These are phyloP conservation scores for Nasua narica DNA, from an alignment of 2,797 vertebrate species.

Conservation along the genomic window DNA sequence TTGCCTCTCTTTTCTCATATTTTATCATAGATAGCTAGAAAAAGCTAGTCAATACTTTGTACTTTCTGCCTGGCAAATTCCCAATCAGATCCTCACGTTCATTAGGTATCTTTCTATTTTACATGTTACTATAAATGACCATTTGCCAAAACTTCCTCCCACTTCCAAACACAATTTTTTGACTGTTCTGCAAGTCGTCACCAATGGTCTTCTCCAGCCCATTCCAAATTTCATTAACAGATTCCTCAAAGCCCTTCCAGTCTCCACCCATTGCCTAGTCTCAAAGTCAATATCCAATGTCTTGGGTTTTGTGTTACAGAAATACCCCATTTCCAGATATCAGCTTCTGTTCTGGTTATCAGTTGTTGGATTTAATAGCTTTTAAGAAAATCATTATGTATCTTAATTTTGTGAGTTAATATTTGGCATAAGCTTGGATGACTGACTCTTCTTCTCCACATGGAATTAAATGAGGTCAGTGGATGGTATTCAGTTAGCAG, in stretches of 20 bases:
- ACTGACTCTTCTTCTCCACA: not conserved
- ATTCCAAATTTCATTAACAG: not conserved
- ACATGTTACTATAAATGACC: not conserved
- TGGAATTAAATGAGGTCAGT: not conserved
- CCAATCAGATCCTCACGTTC: not conserved
- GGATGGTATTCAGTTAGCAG: not conserved
- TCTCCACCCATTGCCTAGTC: not conserved
- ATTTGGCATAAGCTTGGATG: not conserved
- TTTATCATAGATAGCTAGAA: slow-evolving; percentile 9
- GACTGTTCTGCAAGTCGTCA: not conserved
- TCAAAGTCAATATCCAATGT: not conserved
- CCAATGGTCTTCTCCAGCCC: not conserved
- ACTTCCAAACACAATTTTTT: not conserved
- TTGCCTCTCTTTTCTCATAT: not conserved
- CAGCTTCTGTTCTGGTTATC: not conserved
- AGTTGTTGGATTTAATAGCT: not conserved
- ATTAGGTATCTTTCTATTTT: not conserved
- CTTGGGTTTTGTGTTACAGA: not conserved
- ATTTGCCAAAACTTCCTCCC: not conserved
- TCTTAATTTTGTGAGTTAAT: not conserved
- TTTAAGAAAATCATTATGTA: not conserved
- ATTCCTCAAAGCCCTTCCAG: not conserved
- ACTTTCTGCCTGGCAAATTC: not conserved
- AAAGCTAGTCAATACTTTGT: not conserved
- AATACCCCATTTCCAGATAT: not conserved